phyloP scores from a whole-genome alignment of 1,140 invertebrate species.

The Stegodyphus mimosarum region DNA sequence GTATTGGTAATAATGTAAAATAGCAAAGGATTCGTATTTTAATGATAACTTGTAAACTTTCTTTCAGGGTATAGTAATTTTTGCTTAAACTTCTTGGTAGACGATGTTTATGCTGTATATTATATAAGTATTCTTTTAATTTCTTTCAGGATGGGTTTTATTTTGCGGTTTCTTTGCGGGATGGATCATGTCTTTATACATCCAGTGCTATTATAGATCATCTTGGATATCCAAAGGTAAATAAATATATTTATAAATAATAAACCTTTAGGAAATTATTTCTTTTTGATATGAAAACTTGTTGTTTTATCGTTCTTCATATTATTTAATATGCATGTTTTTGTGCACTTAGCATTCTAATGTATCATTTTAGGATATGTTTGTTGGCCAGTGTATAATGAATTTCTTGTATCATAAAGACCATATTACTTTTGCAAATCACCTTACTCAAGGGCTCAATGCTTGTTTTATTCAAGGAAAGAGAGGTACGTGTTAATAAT shows the following conservation, averaged over 20 bases:
- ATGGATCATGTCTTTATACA: slow-evolving; percentile 57
- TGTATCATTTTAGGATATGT: slow-evolving; percentile 75
- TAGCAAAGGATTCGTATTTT: no score
- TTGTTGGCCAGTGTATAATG: slow-evolving; percentile 85
- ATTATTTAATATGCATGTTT: neutral
- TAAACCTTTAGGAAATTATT: neutral
- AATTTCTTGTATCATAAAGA: slow-evolving; percentile 87
- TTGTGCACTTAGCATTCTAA: neutral
- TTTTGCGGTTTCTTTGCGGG: slow-evolving; percentile 61
- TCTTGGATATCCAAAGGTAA: slow-evolving; percentile 62
- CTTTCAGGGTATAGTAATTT: no score
- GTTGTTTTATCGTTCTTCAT: neutral
- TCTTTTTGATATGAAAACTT: neutral
- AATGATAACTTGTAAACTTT: no score
- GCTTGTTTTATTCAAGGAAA: slow-evolving; percentile 45
- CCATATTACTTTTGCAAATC: slow-evolving; percentile 73
- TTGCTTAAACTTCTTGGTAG: no score
- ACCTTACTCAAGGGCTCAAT: slow-evolving; percentile 72
- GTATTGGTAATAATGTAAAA: no score
- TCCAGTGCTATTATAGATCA: slow-evolving; percentile 39
- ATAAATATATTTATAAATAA: neutral
- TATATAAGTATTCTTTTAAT: neutral
- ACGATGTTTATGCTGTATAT: no score
- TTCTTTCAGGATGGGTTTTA: slow-evolving; percentile 60
- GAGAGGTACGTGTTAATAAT: slow-evolving; percentile 13